Percentiles rank a stretch among this genome's conserved stretches.
phyloP scores from a whole-genome alignment of 2,888 invertebrate genomes.

The Campoplex nolae region DNA sequence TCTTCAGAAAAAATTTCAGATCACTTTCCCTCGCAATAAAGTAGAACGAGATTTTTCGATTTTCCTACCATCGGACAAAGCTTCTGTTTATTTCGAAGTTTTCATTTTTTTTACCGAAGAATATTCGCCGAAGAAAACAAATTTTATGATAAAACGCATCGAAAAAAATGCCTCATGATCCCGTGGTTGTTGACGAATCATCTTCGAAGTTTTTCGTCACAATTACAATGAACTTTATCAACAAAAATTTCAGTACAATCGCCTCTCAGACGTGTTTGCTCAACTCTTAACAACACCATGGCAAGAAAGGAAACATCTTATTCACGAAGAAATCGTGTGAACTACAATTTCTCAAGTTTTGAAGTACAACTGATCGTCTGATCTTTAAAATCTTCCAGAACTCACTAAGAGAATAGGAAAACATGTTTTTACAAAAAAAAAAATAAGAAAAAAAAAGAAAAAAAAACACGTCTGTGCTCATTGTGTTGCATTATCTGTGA shows the following conservation, averaged over 20 bases:
- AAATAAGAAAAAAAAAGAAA: background rate
- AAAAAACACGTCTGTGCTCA: background rate
- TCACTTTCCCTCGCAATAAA: too few relatives aligned
- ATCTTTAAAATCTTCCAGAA: background rate
- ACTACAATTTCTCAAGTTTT: background rate
- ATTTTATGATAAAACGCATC: too few relatives aligned
- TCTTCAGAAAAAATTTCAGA: too few relatives aligned
- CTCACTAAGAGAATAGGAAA: background rate
- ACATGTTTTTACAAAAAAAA: background rate
- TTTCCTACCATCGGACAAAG: too few relatives aligned
- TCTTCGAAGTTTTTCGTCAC: background rate
- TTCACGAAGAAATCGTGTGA: background rate
- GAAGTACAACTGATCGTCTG: background rate
- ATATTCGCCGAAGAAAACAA: too few relatives aligned
- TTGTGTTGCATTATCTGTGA: conserved; percentile 16
- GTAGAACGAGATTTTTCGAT: too few relatives aligned
- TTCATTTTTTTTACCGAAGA: too few relatives aligned
- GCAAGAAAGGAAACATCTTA: background rate
- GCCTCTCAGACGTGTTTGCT: background rate
- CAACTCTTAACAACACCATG: background rate
- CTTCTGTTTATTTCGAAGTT: too few relatives aligned
- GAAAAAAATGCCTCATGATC: too few relatives aligned
- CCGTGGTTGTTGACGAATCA: background rate
- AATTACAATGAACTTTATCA: background rate
- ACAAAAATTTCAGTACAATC: background rate